These are phyloP conservation scores for Loripinus fragilis DNA, from an alignment of 2,888 invertebrate species.

Conservation along the genomic window DNA sequence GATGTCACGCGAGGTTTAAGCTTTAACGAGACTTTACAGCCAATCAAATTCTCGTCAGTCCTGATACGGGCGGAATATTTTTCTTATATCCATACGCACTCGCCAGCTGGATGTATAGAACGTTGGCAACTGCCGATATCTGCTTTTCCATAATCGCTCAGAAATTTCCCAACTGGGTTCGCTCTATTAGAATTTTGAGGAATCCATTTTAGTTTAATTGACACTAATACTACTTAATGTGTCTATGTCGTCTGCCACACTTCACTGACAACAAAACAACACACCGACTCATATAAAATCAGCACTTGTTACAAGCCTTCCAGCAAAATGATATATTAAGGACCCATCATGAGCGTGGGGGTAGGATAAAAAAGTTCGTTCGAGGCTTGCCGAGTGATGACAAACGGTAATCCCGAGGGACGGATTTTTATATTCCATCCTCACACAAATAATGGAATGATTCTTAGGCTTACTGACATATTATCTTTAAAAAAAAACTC, in stretches of 20 bases:
- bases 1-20: conserved; percentile 15
- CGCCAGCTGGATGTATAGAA: background rate
- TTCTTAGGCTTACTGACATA: too few relatives aligned
- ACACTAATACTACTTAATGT: conserved; percentile 7
- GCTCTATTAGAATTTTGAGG: conserved; percentile 5
- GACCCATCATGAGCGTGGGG: too few relatives aligned
- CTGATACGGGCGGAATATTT: conserved; percentile 8
- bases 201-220: conserved; percentile 15
- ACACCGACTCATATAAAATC: too few relatives aligned
- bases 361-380: too few relatives aligned
- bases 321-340: too few relatives aligned
- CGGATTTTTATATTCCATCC: too few relatives aligned
- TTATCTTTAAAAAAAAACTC: too few relatives aligned
- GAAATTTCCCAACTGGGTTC: background rate
- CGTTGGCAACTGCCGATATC: background rate
- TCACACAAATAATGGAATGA: too few relatives aligned
- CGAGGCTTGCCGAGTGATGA: too few relatives aligned
- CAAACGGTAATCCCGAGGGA: too few relatives aligned
- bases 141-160: conserved; percentile 14
- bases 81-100: background rate
- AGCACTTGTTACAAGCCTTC: too few relatives aligned
- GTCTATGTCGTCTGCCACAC: background rate
- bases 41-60: conserved; percentile 11
- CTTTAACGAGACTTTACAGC: conserved; percentile 10
- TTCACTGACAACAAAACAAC: too few relatives aligned